Base-by-base conservation (phyloP, 2,113 vertebrate genomes). In the Lathamus discolor region DNA sequence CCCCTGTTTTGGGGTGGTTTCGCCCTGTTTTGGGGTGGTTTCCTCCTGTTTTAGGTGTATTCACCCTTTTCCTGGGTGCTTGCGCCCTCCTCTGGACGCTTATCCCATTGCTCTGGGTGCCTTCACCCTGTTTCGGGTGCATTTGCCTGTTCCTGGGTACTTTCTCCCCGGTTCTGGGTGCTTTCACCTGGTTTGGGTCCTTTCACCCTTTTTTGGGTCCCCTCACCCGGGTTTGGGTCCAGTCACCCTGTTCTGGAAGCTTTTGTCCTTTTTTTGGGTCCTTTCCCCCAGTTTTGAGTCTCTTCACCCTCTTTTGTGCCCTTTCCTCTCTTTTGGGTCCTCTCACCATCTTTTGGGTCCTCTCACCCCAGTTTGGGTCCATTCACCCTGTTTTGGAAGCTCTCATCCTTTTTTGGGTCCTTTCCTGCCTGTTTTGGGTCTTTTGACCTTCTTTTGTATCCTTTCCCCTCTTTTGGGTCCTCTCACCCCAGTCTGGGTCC, bases 371-470 rank as follows among this genome's bases (percentile, higher is more conserved):
- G 14, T 63, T 62, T 31, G 20, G 17, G 14, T 33, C 6, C 23
- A 7, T 28, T 29, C 8, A 5, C 17, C 8, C 5, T 64, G 6
- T 1, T 48, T 8, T 69, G 48, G 23, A 2, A 28, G 2, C 27
- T 7, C 43, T 31, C 1, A 3, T 19, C 18, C 44, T 44, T 7
- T 19, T 18, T 44, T 9, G 17, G 44, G 44, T 4, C 44, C 17
- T 44, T 44, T 44, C 18, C 20, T 6, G 11, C 24, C 10, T 27
- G 2, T 6, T 77, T 13, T 35, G 35, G 9, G 39, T 13, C 8
- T 6, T 12, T 52, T 18, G 8, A 0, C 6, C 9, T 7, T 11
- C 0, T n/a, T 69, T 59, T 28, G 19, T 5, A 3, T 41, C 18
- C 35, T 13, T 41, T 31, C 5, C 5, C 7, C 31, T 33, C 5